phyloP scores from a whole-genome alignment of 2,797 vertebrate species.

The Acropternis orthonyx region DNA sequence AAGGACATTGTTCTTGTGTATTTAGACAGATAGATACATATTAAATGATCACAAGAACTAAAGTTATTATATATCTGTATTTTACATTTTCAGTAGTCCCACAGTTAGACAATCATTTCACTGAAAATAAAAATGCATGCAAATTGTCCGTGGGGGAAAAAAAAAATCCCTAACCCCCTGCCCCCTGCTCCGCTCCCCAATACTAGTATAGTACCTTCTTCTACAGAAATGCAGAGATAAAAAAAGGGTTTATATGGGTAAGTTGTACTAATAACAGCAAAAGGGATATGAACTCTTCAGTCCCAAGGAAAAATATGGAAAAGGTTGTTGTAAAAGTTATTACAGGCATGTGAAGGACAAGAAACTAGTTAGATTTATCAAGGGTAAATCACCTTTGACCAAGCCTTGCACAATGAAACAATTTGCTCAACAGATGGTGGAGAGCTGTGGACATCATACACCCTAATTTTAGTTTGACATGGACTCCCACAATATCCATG shows the following conservation, averaged over 20 bases:
- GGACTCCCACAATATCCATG: not conserved
- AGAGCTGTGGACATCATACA: not conserved
- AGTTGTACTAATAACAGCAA: not conserved
- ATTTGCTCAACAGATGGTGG: not conserved
- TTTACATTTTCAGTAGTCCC: not conserved
- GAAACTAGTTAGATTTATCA: not conserved
- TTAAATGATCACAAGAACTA: not conserved
- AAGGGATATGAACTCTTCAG: not conserved
- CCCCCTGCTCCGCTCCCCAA: too few relatives aligned
- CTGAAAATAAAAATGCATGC: not conserved
- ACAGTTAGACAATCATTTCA: not conserved
- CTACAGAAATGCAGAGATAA: not conserved
- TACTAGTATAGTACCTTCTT: not conserved
- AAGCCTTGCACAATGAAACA: not conserved
- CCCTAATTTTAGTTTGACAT: not conserved
- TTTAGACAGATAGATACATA: not conserved
- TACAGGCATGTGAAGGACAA: not conserved
- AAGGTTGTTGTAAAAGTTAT: not conserved
- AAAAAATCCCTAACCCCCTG: not conserved
- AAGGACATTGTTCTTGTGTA: not conserved
- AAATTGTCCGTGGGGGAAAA: not conserved
- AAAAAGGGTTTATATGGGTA: not conserved
- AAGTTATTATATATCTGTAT: not conserved
- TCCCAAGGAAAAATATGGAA: not conserved
- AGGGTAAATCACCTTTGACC: not conserved